Base-by-base conservation (phyloP, 1,140 invertebrate species). In the Bombus impatiens region DNA sequence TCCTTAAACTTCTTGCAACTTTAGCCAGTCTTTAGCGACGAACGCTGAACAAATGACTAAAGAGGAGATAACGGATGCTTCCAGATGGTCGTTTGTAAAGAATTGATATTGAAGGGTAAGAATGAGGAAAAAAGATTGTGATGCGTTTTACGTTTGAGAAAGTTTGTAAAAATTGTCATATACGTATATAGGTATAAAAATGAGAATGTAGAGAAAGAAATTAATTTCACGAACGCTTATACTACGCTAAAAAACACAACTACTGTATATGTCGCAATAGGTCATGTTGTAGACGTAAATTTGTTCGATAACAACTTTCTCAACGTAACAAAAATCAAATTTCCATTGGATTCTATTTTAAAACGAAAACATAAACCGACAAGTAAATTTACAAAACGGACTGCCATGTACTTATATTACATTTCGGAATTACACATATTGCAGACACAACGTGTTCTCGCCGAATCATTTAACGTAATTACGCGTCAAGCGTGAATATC, bases 11-110 rank as follows among this genome's bases (percentile, higher is more conserved):
- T 77, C 81, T 67, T 53, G 81, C 53, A 77, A 83, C 62, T 67
- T 83, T 53, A 67, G 42, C 32, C 42, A 67, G n/a, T 32, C 15
- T 67, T 18, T 32, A 32, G n/a, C n/a, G 6, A 32, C 37, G 81
- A 37, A 22, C 10, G 32, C 40, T 28, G 44, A 83, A 83, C 32
- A 80, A 40, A 76, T 47, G 78, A 68, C 78, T 87, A 88, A 88
- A 86, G 84, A 59, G 62, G 35, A 57, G 83, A 88, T 88, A 86
- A 82, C 59, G 59, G 78, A 82, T 82, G 76, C 47, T 85, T 32
- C n/a, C 78, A 78, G 75, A 59, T 74, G 82, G 53, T 84, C 18
- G 47, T 35, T 32, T 42, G 77, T 44, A 37, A 22, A 9, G 9
- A 68, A 25, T 10, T 25, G 35, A 68, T 37, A 68, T 32, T 1